Conservation (phyloP, 1,140 invertebrate genomes). For the Semibalanus balanoides region DNA sequence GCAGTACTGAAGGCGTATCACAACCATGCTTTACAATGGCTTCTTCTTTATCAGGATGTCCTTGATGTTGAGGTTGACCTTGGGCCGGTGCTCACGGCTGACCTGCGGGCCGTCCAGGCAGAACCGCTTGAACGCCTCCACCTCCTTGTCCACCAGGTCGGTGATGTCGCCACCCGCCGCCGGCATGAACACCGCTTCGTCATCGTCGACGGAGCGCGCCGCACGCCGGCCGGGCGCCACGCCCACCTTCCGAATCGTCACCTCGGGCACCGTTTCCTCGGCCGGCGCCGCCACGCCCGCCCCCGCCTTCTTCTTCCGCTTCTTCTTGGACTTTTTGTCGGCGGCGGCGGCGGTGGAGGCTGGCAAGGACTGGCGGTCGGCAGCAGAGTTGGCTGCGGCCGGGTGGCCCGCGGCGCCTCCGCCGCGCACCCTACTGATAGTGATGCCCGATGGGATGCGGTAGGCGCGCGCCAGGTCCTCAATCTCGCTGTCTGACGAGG, state of each 20-base stretch:
- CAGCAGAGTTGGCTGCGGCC: neutral
- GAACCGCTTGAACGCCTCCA: conserved; percentile 65
- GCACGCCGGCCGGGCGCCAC: neutral
- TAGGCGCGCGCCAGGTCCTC: conserved; percentile 5
- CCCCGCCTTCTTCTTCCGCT: conserved; percentile 5
- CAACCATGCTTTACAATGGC: conserved; percentile 8
- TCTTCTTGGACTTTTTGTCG: conserved; percentile 1
- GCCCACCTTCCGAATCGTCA: conserved; percentile 22
- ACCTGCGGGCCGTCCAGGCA: conserved; percentile 54
- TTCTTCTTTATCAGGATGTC: conserved; percentile 50
- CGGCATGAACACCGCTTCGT: conserved; percentile 1
- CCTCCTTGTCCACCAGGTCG: conserved; percentile 40
- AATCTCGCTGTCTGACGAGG: conserved; percentile 1
- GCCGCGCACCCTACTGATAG: neutral
- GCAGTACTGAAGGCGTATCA: neutral
- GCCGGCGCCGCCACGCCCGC: neutral
- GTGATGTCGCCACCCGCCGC: neutral
- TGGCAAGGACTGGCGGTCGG: neutral
- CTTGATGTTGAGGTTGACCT: conserved; percentile 56
- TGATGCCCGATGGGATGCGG: neutral
- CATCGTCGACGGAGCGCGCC: neutral
- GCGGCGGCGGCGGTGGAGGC: neutral
- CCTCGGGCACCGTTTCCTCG: conserved; percentile 16
- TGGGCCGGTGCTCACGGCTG: conserved; percentile 39
- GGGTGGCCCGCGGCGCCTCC: too few species aligned